Evolutionary conservation across 2,888 invertebrate species (phyloP), one percentile per base, ranked within the genome.

Genomic region (Hypolimnas misippus): DNA sequence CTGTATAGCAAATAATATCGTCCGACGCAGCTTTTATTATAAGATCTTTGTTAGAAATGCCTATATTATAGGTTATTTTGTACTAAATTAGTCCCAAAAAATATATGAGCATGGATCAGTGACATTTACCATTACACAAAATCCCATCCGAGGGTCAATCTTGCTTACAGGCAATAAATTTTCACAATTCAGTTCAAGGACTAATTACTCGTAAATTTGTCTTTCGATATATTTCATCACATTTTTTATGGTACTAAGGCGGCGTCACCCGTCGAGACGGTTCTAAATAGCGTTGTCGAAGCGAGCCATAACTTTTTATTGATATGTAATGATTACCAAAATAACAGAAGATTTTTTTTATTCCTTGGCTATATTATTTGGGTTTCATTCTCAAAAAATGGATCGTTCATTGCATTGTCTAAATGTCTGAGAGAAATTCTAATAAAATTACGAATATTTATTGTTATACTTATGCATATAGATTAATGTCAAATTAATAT

Each of bases 101-200:
- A 46, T 21, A 21, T 21, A 19, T n/a, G 21, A 12, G 19, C 19
- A 21, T 21, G 44, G 44, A 46, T 46, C 1, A 46, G 44, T 46
- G 44, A 12, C 21, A 12, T 46, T 46, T 46, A 3, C 44, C 5
- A 19, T 46, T 21, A 46, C 3, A 10, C 19, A n/a, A 12, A 21
- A 46, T 10, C 10, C 21, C n/a, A 10, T 46, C 21, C n/a, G 5
- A 17, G 44, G 19, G 21, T 21, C 44, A 46, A 12, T 21, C 44
- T 46, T 46, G 44, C 21, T 46, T 46, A 46, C 44, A 46, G 44
- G 21, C 44, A 1, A 46, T 46, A 46, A 46, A 46, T 46, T 46
- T 46, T 46, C 44, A 46, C 44, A 46, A 46, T 46, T 46, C 44
- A 46, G 19, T 46, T 21, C 44, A 46, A 46, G 12, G 44, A 21